A percentile compares a stretch with the other conserved stretches of the same genome.
phyloP scores from a whole-genome alignment of 2,797 vertebrate genomes.

The Emydoidea blandingii region DNA sequence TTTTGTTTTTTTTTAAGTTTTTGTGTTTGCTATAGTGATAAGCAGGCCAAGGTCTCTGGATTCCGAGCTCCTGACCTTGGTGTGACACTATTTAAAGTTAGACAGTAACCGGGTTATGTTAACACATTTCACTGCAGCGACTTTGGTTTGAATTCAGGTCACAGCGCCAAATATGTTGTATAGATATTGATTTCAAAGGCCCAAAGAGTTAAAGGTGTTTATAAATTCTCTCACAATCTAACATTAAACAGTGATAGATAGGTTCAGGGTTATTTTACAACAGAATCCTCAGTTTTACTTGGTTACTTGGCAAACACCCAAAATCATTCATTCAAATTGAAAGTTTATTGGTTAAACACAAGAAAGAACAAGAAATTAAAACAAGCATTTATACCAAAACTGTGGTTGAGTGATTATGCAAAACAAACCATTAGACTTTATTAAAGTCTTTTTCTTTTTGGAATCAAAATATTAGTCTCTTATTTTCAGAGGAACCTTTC shows the following conservation, averaged over 20 bases:
- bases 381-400: background rate
- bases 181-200: background rate
- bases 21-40: background rate
- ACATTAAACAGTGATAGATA: background rate
- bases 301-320: background rate
- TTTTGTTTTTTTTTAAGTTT: background rate
- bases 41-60: background rate
- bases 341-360: background rate
- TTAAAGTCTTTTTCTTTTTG: background rate
- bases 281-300: background rate
- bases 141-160: background rate
- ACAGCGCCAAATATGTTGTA: background rate
- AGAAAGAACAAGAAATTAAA: background rate
- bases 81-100: background rate
- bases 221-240: background rate
- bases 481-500: background rate
- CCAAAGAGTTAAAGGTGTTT: background rate
- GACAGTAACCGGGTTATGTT: background rate
- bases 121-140: background rate
- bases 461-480: background rate
- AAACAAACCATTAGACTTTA: background rate
- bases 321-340: background rate
- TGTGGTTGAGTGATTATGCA: background rate
- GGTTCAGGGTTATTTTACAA: background rate
- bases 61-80: background rate